Evolutionary conservation across 1,140 invertebrate genomes (phyloP).

Genomic region (Batillaria attramentaria): DNA sequence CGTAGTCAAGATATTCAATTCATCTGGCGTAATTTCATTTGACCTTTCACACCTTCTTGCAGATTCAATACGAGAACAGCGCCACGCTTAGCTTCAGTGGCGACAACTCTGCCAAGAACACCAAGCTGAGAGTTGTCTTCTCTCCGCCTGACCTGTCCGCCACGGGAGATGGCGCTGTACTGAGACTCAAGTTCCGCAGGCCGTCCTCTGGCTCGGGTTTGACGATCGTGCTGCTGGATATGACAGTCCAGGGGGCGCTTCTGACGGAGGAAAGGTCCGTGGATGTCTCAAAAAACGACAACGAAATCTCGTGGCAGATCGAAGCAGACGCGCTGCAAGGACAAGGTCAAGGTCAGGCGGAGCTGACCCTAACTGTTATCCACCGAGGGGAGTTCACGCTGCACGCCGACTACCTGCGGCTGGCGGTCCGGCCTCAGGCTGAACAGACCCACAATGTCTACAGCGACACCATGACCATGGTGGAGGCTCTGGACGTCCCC

Average conservation of each 20-base stretch:
- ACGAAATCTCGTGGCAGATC: constrained; percentile 1
- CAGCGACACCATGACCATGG: constrained; percentile 13
- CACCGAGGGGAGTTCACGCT: constrained; percentile 7
- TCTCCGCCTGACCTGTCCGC: neutral
- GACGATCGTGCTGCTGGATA: neutral
- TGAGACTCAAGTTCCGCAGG: constrained; percentile 16
- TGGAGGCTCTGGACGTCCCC: constrained; percentile 14
- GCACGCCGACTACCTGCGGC: constrained; percentile 22
- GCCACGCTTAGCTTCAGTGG: neutral
- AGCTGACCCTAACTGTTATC: neutral
- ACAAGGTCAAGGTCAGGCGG: neutral
- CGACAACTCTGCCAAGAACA: constrained; percentile 5
- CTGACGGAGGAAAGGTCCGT: neutral
- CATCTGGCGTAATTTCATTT: neutral
- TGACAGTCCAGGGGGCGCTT: neutral
- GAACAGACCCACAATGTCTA: neutral
- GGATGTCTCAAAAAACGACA: neutral
- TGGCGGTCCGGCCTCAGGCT: constrained; percentile 16
- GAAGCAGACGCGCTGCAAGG: neutral
- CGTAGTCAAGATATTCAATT: neutral
- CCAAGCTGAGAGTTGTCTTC: neutral
- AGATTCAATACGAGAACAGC: constrained; percentile 6
- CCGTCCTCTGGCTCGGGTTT: neutral
- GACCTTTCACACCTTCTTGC: neutral
- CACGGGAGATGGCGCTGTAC: neutral